Conservation (phyloP, 2,797 vertebrate species). For the Acanthurus tractus region DNA sequence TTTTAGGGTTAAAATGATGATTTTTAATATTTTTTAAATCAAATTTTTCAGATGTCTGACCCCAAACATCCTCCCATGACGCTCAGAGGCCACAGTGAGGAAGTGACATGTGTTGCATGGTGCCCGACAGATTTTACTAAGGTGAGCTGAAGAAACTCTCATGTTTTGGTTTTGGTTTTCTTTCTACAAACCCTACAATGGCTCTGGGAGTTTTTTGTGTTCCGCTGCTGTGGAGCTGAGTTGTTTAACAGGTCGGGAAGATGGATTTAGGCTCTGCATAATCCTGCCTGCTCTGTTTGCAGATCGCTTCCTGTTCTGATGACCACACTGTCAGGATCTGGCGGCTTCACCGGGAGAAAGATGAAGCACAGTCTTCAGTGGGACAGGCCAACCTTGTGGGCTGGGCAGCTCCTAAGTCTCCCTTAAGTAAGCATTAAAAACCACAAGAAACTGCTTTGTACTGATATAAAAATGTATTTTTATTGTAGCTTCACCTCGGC, state of each 20-base stretch:
- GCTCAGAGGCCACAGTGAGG: conserved; percentile 93
- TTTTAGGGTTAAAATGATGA: not conserved
- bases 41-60: conserved; percentile 88
- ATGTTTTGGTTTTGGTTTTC: not conserved
- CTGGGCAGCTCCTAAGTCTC: conserved; percentile 85
- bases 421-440: conserved; percentile 57
- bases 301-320: conserved; percentile 98
- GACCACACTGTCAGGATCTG: conserved; percentile 96
- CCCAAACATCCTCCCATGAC: conserved; percentile 88
- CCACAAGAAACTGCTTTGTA: not conserved
- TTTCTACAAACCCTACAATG: not conserved
- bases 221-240: conserved; percentile 27
- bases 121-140: conserved; percentile 97
- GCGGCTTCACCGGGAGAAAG: conserved; percentile 85
- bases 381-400: conserved; percentile 87
- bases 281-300: conserved; percentile 47
- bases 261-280: conserved; percentile 39
- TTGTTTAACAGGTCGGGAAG: conserved; percentile 12
- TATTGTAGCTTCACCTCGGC: not conserved
- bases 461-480: not conserved
- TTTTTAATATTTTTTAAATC: not conserved
- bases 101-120: conserved; percentile 96
- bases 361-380: conserved; percentile 72
- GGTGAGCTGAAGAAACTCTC: conserved; percentile 77
- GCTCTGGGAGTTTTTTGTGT: conserved; percentile 8